Conservation (phyloP, 2,888 invertebrate species). For the Diplazon laetatorius region DNA sequence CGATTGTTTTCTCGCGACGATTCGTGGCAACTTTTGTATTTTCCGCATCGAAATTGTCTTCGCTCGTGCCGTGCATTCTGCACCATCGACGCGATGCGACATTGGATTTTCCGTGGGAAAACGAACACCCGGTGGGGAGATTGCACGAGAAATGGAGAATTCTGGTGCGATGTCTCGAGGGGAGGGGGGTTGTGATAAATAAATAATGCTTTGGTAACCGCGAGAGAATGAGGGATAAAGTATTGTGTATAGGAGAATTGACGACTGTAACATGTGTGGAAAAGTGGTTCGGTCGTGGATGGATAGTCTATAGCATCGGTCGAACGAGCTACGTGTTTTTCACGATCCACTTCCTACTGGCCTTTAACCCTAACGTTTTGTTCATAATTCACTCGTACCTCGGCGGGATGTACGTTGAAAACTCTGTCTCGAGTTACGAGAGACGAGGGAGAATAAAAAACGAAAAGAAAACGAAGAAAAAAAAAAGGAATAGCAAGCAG, state of each 20-base stretch:
- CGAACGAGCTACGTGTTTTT: background rate
- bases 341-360: conserved; percentile 50
- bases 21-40: conserved; percentile 5
- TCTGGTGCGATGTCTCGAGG: no score
- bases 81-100: background rate
- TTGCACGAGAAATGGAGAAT: conserved; percentile 9
- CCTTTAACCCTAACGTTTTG: conserved; percentile 35
- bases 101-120: conserved; percentile 49
- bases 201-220: conserved; percentile 14
- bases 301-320: conserved; percentile 34
- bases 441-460: no score
- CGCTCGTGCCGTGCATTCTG: background rate
- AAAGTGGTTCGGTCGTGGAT: conserved; percentile 16
- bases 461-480: conserved; percentile 37
- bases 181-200: conserved; percentile 20
- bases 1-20: no score
- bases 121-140: conserved; percentile 22
- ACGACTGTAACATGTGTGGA: conserved; percentile 24
- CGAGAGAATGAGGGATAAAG: conserved; percentile 31
- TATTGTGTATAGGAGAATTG: background rate
- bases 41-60: background rate
- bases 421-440: no score
- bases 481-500: conserved; percentile 51
- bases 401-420: background rate
- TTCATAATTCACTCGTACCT: conserved; percentile 25